Base-by-base conservation (phyloP, 2,797 vertebrate genomes). In the Clarias platycephalus region DNA sequence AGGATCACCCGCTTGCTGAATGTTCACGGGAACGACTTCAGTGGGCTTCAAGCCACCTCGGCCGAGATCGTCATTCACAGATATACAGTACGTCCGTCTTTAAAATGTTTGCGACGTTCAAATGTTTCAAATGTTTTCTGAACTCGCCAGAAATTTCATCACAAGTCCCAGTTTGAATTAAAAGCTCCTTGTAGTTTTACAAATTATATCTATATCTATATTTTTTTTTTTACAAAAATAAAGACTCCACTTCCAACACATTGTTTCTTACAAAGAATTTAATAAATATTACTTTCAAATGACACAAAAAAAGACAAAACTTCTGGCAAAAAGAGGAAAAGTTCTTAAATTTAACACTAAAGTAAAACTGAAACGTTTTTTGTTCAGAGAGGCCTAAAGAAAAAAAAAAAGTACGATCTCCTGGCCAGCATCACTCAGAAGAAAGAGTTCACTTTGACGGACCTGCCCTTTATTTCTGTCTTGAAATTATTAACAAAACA, bases 271-370 rank as follows among this genome's bases (percentile, higher is more conserved):
- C 95, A 96, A 94, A 95, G 95, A 94, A 95, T 96, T 96, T 96
- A 96, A 96, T 95, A 95, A 95, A 95, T 95, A 96, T 95, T 94
- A 95, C 93, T 95, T 96, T 95, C 93, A 93, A 95, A 93, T 44
- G 22, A 83, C 80, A 95, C 72, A 94, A 94, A 95, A 44, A 22
- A 80, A 82, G 22, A 80, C 63, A 94, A 62, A 22, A 68, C 75
- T 92, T 94, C 93, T 94, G 94, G 94, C 94, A 94, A 94, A 93
- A 94, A 96, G 26, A 80, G 94, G 93, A 94, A 93, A 92, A 87
- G 94, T 93, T 94, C 94, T 94, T 90, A 91, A 91, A 90, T 93
- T 93, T 94, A 96, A 96, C 95, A 95, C 94, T 94, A 95, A 95
- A 91, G 94, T 95, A 93, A 95, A 94, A 84, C 76, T 79, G 83